A percentile compares a stretch with the other conserved stretches of the same genome.
Conservation (phyloP, 30 jellyfish, hydroid and myxozoan species). For the Chrysaora quinquecirrha region DNA sequence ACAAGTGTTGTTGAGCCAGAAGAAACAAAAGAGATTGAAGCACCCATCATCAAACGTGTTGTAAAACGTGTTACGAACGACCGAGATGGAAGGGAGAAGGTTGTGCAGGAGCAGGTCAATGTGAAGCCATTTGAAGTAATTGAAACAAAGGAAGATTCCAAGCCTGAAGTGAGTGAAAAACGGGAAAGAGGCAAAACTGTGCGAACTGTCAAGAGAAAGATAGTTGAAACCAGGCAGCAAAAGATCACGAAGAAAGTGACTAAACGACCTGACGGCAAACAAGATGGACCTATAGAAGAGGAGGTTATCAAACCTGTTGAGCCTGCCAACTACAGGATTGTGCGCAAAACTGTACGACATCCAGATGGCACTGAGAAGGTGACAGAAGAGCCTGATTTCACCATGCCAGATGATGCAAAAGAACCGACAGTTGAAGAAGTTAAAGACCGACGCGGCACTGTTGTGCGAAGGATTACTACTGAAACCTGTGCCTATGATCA, state of each 20-base stretch:
- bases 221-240: slow-evolving; percentile 2
- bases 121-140: slow-evolving; percentile 85
- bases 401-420: slow-evolving; percentile 25
- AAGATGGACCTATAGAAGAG: slow-evolving; percentile 65
- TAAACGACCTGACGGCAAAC: slow-evolving; percentile 58
- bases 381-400: slow-evolving; percentile 21
- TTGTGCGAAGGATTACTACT: slow-evolving; percentile 35
- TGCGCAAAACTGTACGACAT: slow-evolving; percentile 15
- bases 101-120: slow-evolving; percentile 52
- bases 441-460: slow-evolving; percentile 69
- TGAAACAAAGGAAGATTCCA: background rate
- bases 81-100: slow-evolving; percentile 77
- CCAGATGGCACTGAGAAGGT: slow-evolving; percentile 35
- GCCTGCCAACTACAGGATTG: slow-evolving; percentile 39
- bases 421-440: slow-evolving; percentile 52
- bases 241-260: slow-evolving; percentile 29
- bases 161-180: background rate
- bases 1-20: slow-evolving; percentile 1
- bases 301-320: slow-evolving; percentile 57
- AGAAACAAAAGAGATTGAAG: slow-evolving; percentile 17
- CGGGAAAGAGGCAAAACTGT: slow-evolving; percentile 1
- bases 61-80: slow-evolving; percentile 37
- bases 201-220: background rate
- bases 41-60: slow-evolving; percentile 1
- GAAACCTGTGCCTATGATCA: slow-evolving; percentile 75